Percentiles rank a stretch among this genome's conserved stretches.
Evolutionary conservation across 2,888 invertebrate genomes (phyloP).

Genomic region (Scaptomyza caliginosa): DNA sequence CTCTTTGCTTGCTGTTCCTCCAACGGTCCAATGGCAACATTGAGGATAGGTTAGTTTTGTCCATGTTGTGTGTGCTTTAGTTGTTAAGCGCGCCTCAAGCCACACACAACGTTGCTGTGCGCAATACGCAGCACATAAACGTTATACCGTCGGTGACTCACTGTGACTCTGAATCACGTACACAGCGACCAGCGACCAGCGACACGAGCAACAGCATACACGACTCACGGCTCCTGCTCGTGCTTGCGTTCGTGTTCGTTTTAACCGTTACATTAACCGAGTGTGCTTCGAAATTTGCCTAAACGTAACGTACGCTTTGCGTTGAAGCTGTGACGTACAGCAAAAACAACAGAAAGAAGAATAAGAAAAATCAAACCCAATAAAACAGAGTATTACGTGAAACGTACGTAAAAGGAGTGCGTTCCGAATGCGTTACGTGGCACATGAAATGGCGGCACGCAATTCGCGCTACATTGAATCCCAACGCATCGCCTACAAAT

Average conservation of each 20-base stretch:
- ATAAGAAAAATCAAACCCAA: neutral
- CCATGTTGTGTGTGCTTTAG: slow-evolving; percentile 49
- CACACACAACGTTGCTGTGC: slow-evolving; percentile 64
- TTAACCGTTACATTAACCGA: slow-evolving; percentile 16
- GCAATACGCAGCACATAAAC: slow-evolving; percentile 9
- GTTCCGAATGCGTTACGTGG: slow-evolving; percentile 64
- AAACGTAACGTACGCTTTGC: slow-evolving; percentile 3
- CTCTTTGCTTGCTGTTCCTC: slow-evolving; percentile 7
- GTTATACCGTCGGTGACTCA: slow-evolving; percentile 26
- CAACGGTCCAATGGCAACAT: neutral
- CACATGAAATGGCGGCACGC: slow-evolving; percentile 79
- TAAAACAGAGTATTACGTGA: neutral
- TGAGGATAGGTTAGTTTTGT: slow-evolving; percentile 46
- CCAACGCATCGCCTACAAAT: slow-evolving; percentile 67
- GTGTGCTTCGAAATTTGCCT: slow-evolving; percentile 14
- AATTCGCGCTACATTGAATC: slow-evolving; percentile 78
- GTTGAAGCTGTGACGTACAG: slow-evolving; percentile 9
- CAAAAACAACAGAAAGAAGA: neutral
- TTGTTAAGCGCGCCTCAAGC: slow-evolving; percentile 72
- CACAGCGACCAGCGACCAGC: no score
- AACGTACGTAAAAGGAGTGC: slow-evolving; percentile 17
- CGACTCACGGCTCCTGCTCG: slow-evolving; percentile 12
- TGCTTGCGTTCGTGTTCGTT: slow-evolving; percentile 18
- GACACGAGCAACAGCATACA: neutral
- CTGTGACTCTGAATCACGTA: slow-evolving; percentile 35